A percentile compares a stretch with the other conserved stretches of the same genome.
These are phyloP conservation scores for Toxotes jaculatrix DNA, from an alignment of 2,113 vertebrate species.

Conservation along the genomic window DNA sequence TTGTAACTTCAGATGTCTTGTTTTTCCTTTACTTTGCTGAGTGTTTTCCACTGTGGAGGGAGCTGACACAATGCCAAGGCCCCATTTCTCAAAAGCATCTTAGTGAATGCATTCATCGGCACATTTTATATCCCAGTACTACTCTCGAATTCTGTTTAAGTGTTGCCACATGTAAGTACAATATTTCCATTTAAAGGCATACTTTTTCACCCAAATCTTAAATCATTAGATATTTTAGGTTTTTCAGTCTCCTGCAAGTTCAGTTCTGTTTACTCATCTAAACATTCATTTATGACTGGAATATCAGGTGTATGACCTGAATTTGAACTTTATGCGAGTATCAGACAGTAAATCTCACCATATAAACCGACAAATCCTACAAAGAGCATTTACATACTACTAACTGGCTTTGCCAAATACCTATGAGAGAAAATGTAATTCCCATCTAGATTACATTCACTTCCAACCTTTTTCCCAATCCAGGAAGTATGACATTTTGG, in stretches of 20 bases:
- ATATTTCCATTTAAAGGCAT: conserved; percentile 47
- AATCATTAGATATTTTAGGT: conserved; percentile 5
- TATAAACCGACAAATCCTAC: background rate
- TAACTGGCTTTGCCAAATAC: too few species aligned
- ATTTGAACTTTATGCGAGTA: background rate
- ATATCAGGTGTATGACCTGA: background rate
- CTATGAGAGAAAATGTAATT: background rate
- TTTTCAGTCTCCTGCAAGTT: background rate
- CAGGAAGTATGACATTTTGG: background rate
- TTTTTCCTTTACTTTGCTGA: conserved; percentile 16
- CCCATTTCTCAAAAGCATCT: conserved; percentile 63
- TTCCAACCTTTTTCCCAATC: conserved; percentile 8
- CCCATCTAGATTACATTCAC: background rate
- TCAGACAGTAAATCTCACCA: background rate
- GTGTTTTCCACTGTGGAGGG: conserved; percentile 36
- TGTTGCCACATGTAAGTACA: conserved; percentile 38
- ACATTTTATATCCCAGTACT: conserved; percentile 15
- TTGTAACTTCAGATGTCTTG: background rate
- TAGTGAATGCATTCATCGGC: conserved; percentile 49
- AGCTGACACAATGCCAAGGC: conserved; percentile 48
- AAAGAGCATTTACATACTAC: background rate
- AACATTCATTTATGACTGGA: background rate
- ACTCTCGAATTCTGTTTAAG: background rate
- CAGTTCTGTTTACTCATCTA: background rate
- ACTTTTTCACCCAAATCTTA: background rate